Conservation (phyloP, 2,888 invertebrate genomes). For the Hemithea aestivaria region DNA sequence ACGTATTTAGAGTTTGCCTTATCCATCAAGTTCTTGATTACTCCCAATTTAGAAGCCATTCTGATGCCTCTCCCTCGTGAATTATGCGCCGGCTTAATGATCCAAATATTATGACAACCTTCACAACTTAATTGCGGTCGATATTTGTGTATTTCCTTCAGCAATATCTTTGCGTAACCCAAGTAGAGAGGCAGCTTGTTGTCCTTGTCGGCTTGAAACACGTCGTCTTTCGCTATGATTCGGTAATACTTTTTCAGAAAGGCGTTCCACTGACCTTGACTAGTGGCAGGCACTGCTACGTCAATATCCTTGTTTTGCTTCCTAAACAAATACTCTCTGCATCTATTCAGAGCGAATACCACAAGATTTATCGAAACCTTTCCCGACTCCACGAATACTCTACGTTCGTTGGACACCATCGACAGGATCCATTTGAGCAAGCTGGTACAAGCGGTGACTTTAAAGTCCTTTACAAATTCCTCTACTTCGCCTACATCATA, state of each 20-base stretch:
- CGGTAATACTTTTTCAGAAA: conserved; percentile 83
- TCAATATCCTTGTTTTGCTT: conserved; percentile 84
- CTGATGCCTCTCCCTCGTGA: conserved; percentile 91
- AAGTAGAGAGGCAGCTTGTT: conserved; percentile 55
- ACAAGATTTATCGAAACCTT: conserved; percentile 77
- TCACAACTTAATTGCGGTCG: conserved; percentile 84
- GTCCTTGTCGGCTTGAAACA: conserved; percentile 62
- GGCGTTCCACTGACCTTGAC: conserved; percentile 82
- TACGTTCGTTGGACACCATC: conserved; percentile 56
- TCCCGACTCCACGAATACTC: conserved; percentile 73
- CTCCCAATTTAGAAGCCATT: conserved; percentile 86
- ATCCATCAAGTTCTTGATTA: conserved; percentile 82
- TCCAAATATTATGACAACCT: conserved; percentile 92
- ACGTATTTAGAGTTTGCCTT: conserved; percentile 84
- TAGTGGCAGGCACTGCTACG: conserved; percentile 48
- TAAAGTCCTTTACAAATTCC: conserved; percentile 85
- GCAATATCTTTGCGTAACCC: conserved; percentile 72
- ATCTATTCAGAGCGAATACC: conserved; percentile 85
- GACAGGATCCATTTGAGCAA: conserved; percentile 81
- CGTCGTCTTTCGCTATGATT: conserved; percentile 78
- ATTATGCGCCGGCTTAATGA: conserved; percentile 90
- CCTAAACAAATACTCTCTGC: conserved; percentile 81
- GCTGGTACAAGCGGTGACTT: conserved; percentile 87
- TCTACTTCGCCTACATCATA: conserved; percentile 76
- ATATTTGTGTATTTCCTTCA: conserved; percentile 78